These are phyloP conservation scores for Crotalus viridis DNA, from an alignment of 2,113 vertebrate genomes.

Conservation along the genomic window DNA sequence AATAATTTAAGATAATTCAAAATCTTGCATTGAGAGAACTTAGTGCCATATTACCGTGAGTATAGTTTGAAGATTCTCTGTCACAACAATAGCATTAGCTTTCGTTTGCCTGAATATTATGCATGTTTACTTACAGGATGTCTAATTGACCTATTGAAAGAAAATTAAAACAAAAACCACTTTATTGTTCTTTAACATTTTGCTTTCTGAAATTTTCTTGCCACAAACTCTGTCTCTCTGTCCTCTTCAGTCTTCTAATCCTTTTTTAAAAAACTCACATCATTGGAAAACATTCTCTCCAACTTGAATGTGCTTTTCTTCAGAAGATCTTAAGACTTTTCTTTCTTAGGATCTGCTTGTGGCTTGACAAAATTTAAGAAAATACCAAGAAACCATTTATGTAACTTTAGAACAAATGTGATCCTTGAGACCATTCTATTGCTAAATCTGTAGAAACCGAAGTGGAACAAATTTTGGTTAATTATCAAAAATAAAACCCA, in stretches of 20 bases:
- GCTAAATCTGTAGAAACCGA: background rate
- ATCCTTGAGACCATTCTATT: background rate
- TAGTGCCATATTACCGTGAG: background rate
- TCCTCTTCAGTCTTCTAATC: background rate
- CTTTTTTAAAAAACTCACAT: background rate
- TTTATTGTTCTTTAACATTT: background rate
- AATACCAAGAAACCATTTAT: background rate
- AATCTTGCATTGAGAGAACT: background rate
- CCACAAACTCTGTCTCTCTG: background rate
- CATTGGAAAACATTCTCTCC: background rate
- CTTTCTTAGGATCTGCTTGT: background rate
- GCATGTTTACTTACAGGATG: no score
- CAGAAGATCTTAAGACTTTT: background rate
- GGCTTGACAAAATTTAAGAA: background rate
- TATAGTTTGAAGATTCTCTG: no score
- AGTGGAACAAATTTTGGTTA: background rate
- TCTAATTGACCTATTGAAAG: background rate
- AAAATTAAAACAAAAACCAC: background rate
- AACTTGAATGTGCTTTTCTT: background rate
- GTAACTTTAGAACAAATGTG: no score
- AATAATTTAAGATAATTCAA: no score
- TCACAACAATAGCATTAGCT: no score
- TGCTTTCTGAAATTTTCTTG: background rate
- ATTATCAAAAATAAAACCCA: slow-evolving; percentile 22
- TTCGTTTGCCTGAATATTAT: no score